phyloP scores from a whole-genome alignment of 2,113 vertebrate genomes.

The Ceratotherium simum region DNA sequence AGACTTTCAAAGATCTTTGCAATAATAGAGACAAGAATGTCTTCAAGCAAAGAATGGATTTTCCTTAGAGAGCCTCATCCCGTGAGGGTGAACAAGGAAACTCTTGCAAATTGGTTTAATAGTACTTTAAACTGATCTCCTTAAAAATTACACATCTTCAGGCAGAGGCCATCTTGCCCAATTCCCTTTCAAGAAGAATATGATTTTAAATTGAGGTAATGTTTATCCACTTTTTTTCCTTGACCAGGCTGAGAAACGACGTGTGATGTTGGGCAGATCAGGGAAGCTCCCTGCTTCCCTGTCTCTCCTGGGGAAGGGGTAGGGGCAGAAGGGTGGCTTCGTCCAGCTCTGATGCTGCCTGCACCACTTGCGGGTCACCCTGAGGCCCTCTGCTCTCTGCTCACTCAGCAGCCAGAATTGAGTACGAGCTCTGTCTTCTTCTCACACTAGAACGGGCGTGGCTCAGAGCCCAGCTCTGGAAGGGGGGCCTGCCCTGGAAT shows the following conservation, averaged over 20 bases:
- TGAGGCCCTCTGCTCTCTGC: neutral
- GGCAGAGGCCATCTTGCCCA: neutral
- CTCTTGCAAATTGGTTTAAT: neutral
- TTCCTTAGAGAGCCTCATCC: neutral
- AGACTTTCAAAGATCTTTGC: neutral
- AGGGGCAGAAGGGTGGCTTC: fast-evolving
- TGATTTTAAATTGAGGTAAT: neutral
- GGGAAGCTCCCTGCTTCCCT: fast-evolving
- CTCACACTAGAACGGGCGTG: neutral
- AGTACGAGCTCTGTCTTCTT: fast-evolving
- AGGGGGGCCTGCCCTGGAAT: neutral
- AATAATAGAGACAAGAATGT: fast-evolving
- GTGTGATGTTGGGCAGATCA: fast-evolving
- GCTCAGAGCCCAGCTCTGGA: neutral
- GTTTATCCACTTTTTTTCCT: neutral
- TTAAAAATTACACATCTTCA: neutral
- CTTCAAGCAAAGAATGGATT: neutral
- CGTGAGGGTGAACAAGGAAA: too few relatives aligned
- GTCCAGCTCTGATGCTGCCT: fast-evolving
- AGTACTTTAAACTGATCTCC: too few relatives aligned
- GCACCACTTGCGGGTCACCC: fast-evolving
- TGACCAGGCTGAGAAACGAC: fast-evolving
- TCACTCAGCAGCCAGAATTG: neutral
- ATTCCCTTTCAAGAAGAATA: neutral
- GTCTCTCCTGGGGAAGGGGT: fast-evolving